Evolutionary conservation across 35 echinoderm and acorn worm genomes (phyloP), one percentile per base, ranked within the genome.

Genomic region (Ophioderma brevispina): DNA sequence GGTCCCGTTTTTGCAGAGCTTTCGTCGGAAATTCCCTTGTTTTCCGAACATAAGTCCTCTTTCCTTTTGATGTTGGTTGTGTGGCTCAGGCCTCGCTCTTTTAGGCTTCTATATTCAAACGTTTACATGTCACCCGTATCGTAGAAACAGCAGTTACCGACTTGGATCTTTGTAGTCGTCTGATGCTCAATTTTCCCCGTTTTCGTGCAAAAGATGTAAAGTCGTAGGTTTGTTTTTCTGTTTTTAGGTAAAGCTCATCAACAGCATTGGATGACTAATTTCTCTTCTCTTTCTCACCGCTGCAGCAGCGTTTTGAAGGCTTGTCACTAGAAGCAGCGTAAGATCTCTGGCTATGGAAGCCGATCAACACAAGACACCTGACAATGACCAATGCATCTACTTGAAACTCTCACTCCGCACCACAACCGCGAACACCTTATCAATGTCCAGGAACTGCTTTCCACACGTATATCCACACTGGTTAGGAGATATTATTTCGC

Each of bases 341-440:
- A 97, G 75, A 32, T 81, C 52, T 76, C 89, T 97, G 0, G 95
- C 95, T 42, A 87, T 85, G 40, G 95, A 38, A 14, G 93, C 13
- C 32, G 95, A 78, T 63, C 94, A 88, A 38, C 95, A 97, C 35
- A 97, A 64, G 75, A 97, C 91, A 0, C 89, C 95, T 97, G 92
- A 81, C 95, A 97, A 55, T 97, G 88, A 80, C 92, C 91, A 0
- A 37, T 31, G n/a, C 39, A 10, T 21, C 79, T 82, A 21, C 35
- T 23, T 28, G 38, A 36, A 1, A 38, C 38, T n/a, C 0, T 85
- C 85, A 31, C 75, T 97, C 0, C 92, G 80, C 39, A 82, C 83
- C 31, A 97, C 85, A 13, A 97, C 77, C 13, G 85, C 89, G 39
- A 97, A 97, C 13, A 94, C 34, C 43, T 91, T 94, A 13, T 80